A percentile compares a stretch with the other conserved stretches of the same genome.
phyloP scores from a whole-genome alignment of 2,888 invertebrate genomes.

The Sminthurides aquaticus region DNA sequence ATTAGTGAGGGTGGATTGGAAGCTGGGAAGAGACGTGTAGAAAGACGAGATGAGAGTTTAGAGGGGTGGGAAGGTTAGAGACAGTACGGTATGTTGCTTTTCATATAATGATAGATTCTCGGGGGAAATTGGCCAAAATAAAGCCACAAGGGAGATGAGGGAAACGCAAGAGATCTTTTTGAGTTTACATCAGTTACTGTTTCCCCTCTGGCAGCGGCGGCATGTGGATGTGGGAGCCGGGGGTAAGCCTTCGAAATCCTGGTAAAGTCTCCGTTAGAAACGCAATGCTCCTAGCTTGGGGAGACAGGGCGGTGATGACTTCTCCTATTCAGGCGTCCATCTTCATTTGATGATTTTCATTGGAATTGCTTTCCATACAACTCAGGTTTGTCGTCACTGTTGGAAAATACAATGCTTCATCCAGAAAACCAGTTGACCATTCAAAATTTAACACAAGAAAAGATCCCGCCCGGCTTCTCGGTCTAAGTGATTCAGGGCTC shows the following conservation, averaged over 20 bases:
- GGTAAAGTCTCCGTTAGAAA: too few relatives aligned
- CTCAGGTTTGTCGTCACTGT: neutral
- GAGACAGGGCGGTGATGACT: neutral
- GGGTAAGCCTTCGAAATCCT: neutral
- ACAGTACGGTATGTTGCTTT: neutral
- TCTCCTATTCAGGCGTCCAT: conserved; percentile 2
- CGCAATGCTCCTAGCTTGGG: too few relatives aligned
- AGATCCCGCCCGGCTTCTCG: neutral
- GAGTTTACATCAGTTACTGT: neutral
- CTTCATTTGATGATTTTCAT: neutral
- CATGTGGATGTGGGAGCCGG: neutral
- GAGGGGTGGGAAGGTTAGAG: neutral
- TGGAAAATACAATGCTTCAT: neutral
- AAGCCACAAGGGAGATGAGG: neutral
- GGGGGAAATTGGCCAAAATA: neutral
- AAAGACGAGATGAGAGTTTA: too few relatives aligned
- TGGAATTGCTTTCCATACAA: neutral
- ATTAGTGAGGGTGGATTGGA: neutral
- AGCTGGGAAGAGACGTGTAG: too few relatives aligned
- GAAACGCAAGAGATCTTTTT: conserved; percentile 1
- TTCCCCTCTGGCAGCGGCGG: neutral
- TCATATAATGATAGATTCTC: conserved; percentile 3
- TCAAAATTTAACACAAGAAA: neutral
- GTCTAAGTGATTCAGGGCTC: neutral
- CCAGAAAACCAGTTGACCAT: neutral